These are phyloP conservation scores for Phoebastria nigripes DNA, from an alignment of 2,797 vertebrate genomes.

Conservation along the genomic window DNA sequence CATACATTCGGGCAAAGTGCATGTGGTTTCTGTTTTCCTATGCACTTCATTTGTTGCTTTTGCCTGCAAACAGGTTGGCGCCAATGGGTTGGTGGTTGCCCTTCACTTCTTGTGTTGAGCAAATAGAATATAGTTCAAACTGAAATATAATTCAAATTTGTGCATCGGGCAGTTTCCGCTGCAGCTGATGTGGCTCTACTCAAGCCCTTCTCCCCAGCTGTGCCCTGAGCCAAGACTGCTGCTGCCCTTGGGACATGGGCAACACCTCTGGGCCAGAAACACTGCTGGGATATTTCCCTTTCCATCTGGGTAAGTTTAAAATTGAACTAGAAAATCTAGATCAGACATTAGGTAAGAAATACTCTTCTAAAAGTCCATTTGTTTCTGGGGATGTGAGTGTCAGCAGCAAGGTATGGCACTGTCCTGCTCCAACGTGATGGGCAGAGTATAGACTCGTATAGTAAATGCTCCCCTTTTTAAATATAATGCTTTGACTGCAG, in stretches of 20 bases:
- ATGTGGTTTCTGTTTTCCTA: neutral
- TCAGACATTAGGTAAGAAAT: neutral
- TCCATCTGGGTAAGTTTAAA: neutral
- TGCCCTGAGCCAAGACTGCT: neutral
- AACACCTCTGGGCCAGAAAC: neutral
- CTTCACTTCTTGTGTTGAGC: neutral
- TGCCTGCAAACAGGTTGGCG: neutral
- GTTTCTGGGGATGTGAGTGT: neutral
- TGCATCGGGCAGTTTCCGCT: neutral
- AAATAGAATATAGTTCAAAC: neutral
- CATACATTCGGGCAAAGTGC: accelerated
- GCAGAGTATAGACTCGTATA: neutral
- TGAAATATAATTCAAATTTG: neutral
- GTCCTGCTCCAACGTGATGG: accelerated
- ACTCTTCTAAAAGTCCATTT: neutral
- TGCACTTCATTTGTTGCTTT: neutral
- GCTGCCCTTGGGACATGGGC: neutral
- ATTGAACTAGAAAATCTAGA: neutral
- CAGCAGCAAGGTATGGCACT: neutral
- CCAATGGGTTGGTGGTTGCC: accelerated
- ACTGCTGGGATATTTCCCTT: neutral
- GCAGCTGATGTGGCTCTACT: neutral
- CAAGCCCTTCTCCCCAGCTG: neutral
- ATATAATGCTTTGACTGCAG: neutral
- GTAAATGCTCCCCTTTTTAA: neutral